Conservation (phyloP, 2,888 invertebrate genomes). For the Andrena bicolor region DNA sequence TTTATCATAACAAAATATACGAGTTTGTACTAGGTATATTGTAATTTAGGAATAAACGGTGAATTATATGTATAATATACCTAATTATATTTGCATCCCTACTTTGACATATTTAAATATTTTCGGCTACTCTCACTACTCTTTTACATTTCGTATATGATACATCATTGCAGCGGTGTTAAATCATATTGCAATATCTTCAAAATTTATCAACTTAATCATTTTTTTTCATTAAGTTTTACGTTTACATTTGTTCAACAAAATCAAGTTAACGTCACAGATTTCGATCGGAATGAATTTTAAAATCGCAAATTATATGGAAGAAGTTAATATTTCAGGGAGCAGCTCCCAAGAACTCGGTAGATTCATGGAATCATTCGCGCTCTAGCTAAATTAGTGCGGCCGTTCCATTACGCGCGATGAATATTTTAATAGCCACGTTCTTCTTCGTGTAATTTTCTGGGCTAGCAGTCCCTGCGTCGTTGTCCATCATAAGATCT, state of each 20-base stretch:
- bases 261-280: slow-evolving; percentile 13
- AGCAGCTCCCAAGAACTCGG: background rate
- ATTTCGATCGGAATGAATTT: slow-evolving; percentile 37
- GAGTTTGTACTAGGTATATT: too few relatives aligned
- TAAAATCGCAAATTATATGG: slow-evolving; percentile 8
- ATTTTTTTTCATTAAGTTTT: background rate
- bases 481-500: slow-evolving; percentile 43
- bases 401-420: slow-evolving; percentile 60
- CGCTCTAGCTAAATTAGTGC: slow-evolving; percentile 57
- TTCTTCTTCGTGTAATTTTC: slow-evolving; percentile 64
- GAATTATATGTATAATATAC: too few relatives aligned
- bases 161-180: too few relatives aligned
- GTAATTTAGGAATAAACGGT: too few relatives aligned
- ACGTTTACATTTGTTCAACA: background rate
- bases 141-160: too few relatives aligned
- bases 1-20: too few relatives aligned
- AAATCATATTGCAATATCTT: too few relatives aligned
- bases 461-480: slow-evolving; percentile 20
- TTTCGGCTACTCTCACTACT: too few relatives aligned
- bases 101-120: too few relatives aligned
- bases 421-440: slow-evolving; percentile 62
- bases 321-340: slow-evolving; percentile 42
- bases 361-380: slow-evolving; percentile 21
- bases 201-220: background rate
- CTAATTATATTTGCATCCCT: too few relatives aligned